Base-by-base conservation (phyloP, 2,113 vertebrate species). In the Ceyx melanurus region DNA sequence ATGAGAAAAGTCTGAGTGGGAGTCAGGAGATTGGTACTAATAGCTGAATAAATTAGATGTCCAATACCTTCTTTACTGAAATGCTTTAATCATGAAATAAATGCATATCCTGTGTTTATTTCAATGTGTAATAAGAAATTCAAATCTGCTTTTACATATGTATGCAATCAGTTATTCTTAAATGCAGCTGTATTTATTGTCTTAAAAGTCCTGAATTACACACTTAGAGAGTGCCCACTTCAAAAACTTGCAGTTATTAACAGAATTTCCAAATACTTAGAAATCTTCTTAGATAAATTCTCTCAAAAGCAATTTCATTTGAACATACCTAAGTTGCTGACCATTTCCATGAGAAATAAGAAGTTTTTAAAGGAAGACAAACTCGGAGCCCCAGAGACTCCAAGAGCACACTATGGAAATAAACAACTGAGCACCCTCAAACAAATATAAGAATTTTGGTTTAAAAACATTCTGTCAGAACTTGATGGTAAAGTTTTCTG, bases 141-240 rank as follows among this genome's bases (percentile, higher is more conserved):
- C 94, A 96, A 94, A 96, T 95, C 51, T 76, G 26, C 89, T 96
- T 87, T 85, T 96, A 89, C 95, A 96, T 95, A 96, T 96, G 95
- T 86, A 97, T 97, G 96, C 29, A 97, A 96, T 95, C 96, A 97
- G 92, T 89, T 73, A 58, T 54, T 89, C 54, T 93, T 88, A 91
- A 95, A 87, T 65, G 42, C 89, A 96, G 89, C 82, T 95, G 94
- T 88, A 87, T 67, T 94, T 95, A 85, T 93, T 91, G 88, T 94
- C 76, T 93, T 80, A 91, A 94, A 86, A 86, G 46, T 78, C 78
- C 56, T 82, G 33, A 91, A 86, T 92, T 96, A 77, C 77, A 84
- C 42, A 77, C 65, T 85, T 86, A 46, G 1, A 77, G 50, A 88
- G 48, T 76, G 70, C 6, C 42, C 66, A 4, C 71, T 88, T 92